These are phyloP conservation scores for Phasia obesa DNA, from an alignment of 2,888 invertebrate species.

Conservation along the genomic window DNA sequence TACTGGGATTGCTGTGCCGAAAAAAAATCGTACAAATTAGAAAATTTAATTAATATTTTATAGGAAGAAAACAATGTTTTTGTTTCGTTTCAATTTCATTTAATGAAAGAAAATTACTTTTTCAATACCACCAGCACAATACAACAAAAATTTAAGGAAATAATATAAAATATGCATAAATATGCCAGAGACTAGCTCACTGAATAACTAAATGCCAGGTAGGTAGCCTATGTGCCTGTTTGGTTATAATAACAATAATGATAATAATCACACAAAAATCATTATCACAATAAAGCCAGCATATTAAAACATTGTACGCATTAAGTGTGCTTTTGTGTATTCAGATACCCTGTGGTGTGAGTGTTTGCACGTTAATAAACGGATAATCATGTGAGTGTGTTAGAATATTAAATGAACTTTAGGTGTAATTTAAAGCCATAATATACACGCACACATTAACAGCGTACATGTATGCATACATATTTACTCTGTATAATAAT, in stretches of 20 bases:
- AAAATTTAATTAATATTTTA: constrained; percentile 72
- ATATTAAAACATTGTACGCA: constrained; percentile 56
- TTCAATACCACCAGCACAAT: constrained; percentile 33
- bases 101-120: constrained; percentile 31
- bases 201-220: constrained; percentile 6
- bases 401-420: constrained; percentile 44
- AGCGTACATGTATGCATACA: not conserved
- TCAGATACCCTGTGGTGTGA: constrained; percentile 3
- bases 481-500: constrained; percentile 8
- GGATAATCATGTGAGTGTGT: constrained; percentile 28
- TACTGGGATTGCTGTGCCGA: constrained; percentile 14
- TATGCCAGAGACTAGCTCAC: not conserved
- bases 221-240: constrained; percentile 22
- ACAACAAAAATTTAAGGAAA: constrained; percentile 15
- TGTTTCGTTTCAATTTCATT: constrained; percentile 46
- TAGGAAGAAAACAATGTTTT: constrained; percentile 30
- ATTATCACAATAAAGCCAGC: constrained; percentile 65
- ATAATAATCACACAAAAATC: constrained; percentile 69
- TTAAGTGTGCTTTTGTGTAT: constrained; percentile 52
- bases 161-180: constrained; percentile 17
- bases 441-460: constrained; percentile 25
- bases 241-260: constrained; percentile 68
- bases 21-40: constrained; percentile 61
- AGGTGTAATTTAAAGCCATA: constrained; percentile 58
- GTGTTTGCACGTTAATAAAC: not conserved